Evolutionary conservation across 2,888 invertebrate genomes (phyloP), one percentile per base, ranked within the genome.

Genomic region (Sinodicranocentrus sp.): DNA sequence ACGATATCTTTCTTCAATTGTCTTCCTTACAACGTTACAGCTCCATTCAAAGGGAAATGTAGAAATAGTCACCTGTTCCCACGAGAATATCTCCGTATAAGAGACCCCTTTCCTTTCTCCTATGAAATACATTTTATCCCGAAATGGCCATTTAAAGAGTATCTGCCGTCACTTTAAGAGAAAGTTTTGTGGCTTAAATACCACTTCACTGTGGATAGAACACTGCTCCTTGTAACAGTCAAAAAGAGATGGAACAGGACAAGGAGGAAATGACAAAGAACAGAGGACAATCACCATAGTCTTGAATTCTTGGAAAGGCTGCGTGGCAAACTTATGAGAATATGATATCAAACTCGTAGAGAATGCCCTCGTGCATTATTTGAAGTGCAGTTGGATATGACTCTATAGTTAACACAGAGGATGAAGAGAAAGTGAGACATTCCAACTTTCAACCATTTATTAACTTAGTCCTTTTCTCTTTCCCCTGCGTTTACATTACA

Each of bases 51-150:
- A 25, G 33, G 25, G 13, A 63, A 63, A 61, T 65, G 48, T 13
- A 28, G 39, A 33, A 33, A 17, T 17, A 76, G 76, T 76, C 76
- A 76, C 76, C 76, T 76, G 76, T 76, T 76, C 76, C 65, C 76
- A 52, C 23, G 76, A 65, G 76, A 76, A 76, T 65, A 33, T 44
- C 26, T n/a, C 52, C 21, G 21, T 13, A 25, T 23, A 23, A 52
- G 19, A 3, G 33, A 33, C 5, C 33, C 33, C 17, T 59, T 25
- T 59, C 19, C 59, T 59, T 25, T 25, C n/a, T 59, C 59, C 21
- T 3, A 33, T 13, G 26, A 33, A 63, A 63, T n/a, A 63, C 33
- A 25, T 21, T 44, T 25, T 67, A 44, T 21, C 21, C 1, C 21
- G 44, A 43, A 67, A 67, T 67, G 19, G 67, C 63, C 39, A 65